These are phyloP conservation scores for Diadegma fenestrale DNA, from an alignment of 2,888 invertebrate species.

Conservation along the genomic window DNA sequence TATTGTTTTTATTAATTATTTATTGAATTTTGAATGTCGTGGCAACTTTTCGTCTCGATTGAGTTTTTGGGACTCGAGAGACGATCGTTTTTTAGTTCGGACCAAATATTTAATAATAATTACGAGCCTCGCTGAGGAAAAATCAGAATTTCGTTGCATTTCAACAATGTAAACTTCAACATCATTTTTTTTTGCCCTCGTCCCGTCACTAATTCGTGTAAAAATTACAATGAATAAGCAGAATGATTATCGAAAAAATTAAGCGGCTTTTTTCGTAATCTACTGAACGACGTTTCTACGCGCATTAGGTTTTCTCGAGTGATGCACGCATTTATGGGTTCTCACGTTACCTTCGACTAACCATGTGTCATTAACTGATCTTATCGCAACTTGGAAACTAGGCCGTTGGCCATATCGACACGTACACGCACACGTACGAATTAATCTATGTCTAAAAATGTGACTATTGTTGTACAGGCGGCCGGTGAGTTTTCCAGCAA, in stretches of 20 bases:
- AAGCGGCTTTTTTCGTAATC: conserved; percentile 25
- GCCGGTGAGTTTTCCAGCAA: neutral
- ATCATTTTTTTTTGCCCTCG: too few species aligned
- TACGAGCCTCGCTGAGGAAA: too few species aligned
- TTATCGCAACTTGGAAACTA: conserved; percentile 51
- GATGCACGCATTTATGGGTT: conserved; percentile 24
- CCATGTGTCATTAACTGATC: conserved; percentile 46
- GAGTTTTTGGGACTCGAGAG: too few species aligned
- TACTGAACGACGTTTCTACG: conserved; percentile 37
- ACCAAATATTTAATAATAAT: too few species aligned
- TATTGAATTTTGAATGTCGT: too few species aligned
- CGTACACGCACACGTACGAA: neutral
- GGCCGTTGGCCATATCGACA: conserved; percentile 26
- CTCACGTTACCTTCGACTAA: conserved; percentile 20
- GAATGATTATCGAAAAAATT: conserved; percentile 32
- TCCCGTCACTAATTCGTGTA: neutral
- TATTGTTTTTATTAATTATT: too few species aligned
- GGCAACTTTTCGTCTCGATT: too few species aligned
- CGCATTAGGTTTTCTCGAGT: conserved; percentile 36
- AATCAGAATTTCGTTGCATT: too few species aligned
- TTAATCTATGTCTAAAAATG: neutral
- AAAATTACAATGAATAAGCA: neutral
- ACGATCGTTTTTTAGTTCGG: too few species aligned
- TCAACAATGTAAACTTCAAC: too few species aligned
- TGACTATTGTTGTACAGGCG: neutral